phyloP scores from a whole-genome alignment of 1,140 invertebrate genomes.

The Metaphire vulgaris region DNA sequence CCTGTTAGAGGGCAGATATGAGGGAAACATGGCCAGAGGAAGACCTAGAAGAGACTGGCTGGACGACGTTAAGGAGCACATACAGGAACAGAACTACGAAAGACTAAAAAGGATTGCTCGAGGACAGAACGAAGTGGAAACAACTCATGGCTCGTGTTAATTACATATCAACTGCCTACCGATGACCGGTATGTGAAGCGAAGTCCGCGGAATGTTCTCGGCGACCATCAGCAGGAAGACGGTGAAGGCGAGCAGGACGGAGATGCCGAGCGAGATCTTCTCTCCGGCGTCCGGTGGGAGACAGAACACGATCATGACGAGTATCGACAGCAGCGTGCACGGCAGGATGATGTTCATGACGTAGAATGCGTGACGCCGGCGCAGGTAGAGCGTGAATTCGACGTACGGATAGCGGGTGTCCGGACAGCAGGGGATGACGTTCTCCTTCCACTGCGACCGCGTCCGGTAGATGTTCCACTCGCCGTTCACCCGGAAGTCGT shows the following conservation, averaged over 20 bases:
- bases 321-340: slow-evolving; percentile 96
- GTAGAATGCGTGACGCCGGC: slow-evolving; percentile 92
- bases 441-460: slow-evolving; percentile 18
- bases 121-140: too few relatives aligned
- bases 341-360: slow-evolving; percentile 99
- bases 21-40: too few relatives aligned
- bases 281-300: slow-evolving; percentile 92
- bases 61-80: too few relatives aligned
- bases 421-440: slow-evolving; percentile 26
- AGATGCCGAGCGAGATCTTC: slow-evolving; percentile 68
- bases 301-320: slow-evolving; percentile 96
- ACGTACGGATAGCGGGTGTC: slow-evolving; percentile 26
- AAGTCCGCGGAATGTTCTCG: slow-evolving; percentile 93
- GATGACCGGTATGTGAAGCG: slow-evolving; percentile 93
- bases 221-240: slow-evolving; percentile 50
- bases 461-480: slow-evolving; percentile 26
- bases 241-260: slow-evolving; percentile 51
- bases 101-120: too few relatives aligned
- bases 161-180: too few relatives aligned
- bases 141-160: too few relatives aligned
- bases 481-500: slow-evolving; percentile 26
- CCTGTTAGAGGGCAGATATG: too few relatives aligned
- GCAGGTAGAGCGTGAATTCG: slow-evolving; percentile 27
- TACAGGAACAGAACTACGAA: too few relatives aligned
- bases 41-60: too few relatives aligned